phyloP scores from a whole-genome alignment of 2,113 vertebrate genomes.

The Australoheros scitulus region DNA sequence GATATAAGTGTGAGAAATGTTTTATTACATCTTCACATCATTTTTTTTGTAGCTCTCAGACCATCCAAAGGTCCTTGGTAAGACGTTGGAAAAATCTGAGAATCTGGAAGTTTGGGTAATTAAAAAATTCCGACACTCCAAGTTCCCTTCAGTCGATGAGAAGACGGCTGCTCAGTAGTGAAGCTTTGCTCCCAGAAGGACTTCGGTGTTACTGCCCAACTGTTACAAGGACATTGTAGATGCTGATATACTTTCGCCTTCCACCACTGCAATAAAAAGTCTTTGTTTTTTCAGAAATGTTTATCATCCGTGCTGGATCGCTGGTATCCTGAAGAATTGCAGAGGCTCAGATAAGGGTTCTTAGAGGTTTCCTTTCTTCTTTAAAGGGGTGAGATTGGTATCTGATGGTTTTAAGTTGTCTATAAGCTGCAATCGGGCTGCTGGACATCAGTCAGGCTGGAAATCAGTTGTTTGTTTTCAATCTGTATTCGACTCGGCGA shows the following conservation, averaged over 20 bases:
- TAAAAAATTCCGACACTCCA: neutral
- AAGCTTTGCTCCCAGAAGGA: neutral
- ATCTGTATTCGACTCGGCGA: conserved; percentile 21
- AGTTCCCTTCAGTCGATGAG: neutral
- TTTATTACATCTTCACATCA: too few relatives aligned
- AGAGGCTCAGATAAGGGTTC: conserved; percentile 46
- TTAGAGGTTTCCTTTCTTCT: conserved; percentile 14
- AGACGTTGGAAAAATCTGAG: too few relatives aligned
- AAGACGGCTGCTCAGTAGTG: neutral
- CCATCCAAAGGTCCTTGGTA: too few relatives aligned
- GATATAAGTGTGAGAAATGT: neutral
- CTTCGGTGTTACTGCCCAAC: neutral
- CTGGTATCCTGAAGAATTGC: conserved; percentile 33
- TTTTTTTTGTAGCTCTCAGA: too few relatives aligned
- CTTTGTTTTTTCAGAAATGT: conserved; percentile 32
- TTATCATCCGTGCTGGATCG: conserved; percentile 53
- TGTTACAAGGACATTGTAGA: conserved; percentile 24
- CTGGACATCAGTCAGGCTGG: conserved; percentile 47
- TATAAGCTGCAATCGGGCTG: conserved; percentile 18
- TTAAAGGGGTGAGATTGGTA: conserved; percentile 29
- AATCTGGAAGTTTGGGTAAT: too few relatives aligned
- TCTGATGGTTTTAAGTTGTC: conserved; percentile 24
- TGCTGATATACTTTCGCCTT: conserved; percentile 29
- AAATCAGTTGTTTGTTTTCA: conserved; percentile 56
- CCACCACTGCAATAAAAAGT: conserved; percentile 43